Percentiles rank a stretch among this genome's conserved stretches.
phyloP scores from a whole-genome alignment of 1,140 invertebrate species.

The Drosophila azteca region DNA sequence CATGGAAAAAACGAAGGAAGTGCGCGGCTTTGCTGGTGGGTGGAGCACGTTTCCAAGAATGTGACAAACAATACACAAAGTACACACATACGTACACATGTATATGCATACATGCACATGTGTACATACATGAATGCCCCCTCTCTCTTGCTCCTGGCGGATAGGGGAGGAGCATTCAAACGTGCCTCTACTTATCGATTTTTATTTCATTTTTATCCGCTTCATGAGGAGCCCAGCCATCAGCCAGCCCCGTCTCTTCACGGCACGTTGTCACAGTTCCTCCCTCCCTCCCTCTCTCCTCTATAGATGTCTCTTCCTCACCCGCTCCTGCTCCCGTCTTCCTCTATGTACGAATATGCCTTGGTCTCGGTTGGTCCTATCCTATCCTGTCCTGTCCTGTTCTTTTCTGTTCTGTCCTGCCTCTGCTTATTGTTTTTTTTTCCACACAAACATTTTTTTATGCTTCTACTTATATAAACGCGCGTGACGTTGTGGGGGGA shows the following conservation, averaged over 20 bases:
- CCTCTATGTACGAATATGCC: slow-evolving; percentile 9
- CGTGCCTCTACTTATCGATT: slow-evolving; percentile 78
- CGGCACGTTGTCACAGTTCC: slow-evolving; percentile 3
- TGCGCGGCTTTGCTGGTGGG: slow-evolving; percentile 10
- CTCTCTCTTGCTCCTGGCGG: not conserved
- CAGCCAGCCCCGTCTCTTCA: slow-evolving; percentile 3
- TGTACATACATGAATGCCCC: not conserved
- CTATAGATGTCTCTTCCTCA: too few relatives aligned
- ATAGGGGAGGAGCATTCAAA: slow-evolving; percentile 52
- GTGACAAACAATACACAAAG: slow-evolving; percentile 52
- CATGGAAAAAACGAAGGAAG: slow-evolving; percentile 9
- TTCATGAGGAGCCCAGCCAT: slow-evolving; percentile 46
- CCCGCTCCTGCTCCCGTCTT: slow-evolving; percentile 3
- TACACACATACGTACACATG: slow-evolving; percentile 15
- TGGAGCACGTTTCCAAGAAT: slow-evolving; percentile 64
- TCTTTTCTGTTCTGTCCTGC: slow-evolving; percentile 10
- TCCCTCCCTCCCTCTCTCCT: too few relatives aligned
- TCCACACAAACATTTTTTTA: slow-evolving; percentile 68
- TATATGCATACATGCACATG: slow-evolving; percentile 11
- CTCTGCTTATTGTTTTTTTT: slow-evolving; percentile 59
- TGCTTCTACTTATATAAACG: slow-evolving; percentile 72
- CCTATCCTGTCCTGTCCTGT: slow-evolving; percentile 21
- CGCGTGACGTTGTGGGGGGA: slow-evolving; percentile 22
- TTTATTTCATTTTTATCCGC: slow-evolving; percentile 81
- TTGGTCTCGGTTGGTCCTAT: slow-evolving; percentile 4